Evolutionary conservation across 1,140 invertebrate genomes (phyloP).

Genomic region (Cotesia chilonis): DNA sequence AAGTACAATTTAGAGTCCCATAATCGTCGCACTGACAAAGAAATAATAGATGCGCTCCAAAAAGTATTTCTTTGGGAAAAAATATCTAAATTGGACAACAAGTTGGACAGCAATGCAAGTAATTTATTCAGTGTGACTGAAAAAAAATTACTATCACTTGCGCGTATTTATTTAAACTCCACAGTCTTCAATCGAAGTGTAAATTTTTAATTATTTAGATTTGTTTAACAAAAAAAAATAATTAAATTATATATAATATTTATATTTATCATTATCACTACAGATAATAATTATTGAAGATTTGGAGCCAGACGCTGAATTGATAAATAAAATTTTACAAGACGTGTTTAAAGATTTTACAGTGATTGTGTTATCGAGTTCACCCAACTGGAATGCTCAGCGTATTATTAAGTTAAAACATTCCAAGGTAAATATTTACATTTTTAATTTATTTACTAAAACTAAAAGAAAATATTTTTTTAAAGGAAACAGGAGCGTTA

Average conservation of each 20-base stretch:
- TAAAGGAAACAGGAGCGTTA: too few relatives aligned
- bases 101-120: conserved; percentile 40
- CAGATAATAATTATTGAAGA: conserved; percentile 43
- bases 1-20: conserved; percentile 46
- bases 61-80: conserved; percentile 46
- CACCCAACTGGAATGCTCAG: conserved; percentile 38
- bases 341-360: conserved; percentile 43
- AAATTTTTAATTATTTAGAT: conserved; percentile 21
- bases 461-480: background rate
- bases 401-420: conserved; percentile 38
- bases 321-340: conserved; percentile 40
- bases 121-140: conserved; percentile 42
- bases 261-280: conserved; percentile 19
- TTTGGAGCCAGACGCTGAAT: conserved; percentile 33
- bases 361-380: conserved; percentile 43
- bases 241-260: conserved; percentile 14
- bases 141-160: conserved; percentile 43
- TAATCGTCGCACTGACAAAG: conserved; percentile 35
- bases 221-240: background rate
- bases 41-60: conserved; percentile 40
- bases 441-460: conserved; percentile 8
- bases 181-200: conserved; percentile 37
- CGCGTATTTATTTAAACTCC: conserved; percentile 42
- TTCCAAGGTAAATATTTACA: conserved; percentile 33
- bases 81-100: conserved; percentile 39